Conservation (phyloP, 2,797 vertebrate genomes). For the Dicrostonyx torquatus region DNA sequence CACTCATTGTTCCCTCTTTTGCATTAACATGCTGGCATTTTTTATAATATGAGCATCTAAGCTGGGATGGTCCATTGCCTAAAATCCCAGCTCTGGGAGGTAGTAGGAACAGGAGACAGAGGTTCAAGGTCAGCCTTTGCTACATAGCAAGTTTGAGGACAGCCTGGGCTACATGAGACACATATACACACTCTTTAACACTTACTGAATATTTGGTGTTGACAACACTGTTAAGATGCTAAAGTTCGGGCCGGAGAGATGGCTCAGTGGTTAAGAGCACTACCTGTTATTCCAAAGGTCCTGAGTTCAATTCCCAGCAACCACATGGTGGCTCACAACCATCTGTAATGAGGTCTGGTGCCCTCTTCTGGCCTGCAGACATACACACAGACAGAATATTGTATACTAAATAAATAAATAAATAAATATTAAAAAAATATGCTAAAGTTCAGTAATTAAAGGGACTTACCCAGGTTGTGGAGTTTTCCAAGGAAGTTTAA, state of each 20-base stretch:
- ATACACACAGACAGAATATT: too few species aligned
- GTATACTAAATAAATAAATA: too few species aligned
- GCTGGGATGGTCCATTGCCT: neutral
- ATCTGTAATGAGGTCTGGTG: too few species aligned
- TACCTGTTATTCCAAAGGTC: too few species aligned
- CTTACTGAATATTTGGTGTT: neutral
- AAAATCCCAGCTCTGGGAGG: neutral
- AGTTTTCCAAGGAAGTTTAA: neutral
- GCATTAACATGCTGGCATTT: neutral
- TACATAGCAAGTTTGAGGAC: neutral
- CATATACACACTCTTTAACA: neutral
- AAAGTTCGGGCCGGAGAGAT: too few species aligned
- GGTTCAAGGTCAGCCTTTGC: neutral
- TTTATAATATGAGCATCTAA: conserved; percentile 1
- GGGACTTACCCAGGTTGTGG: neutral
- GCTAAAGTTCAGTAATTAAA: neutral
- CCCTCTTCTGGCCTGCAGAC: too few species aligned
- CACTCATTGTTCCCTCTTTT: neutral
- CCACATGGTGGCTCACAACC: too few species aligned
- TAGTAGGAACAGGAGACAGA: neutral
- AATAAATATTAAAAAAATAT: too few species aligned
- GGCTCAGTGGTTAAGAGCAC: too few species aligned
- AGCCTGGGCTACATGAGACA: neutral
- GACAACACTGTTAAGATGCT: neutral
- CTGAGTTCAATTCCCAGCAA: too few species aligned